phyloP scores from a whole-genome alignment of 2,797 vertebrate genomes.

The Acanthornis magna region DNA sequence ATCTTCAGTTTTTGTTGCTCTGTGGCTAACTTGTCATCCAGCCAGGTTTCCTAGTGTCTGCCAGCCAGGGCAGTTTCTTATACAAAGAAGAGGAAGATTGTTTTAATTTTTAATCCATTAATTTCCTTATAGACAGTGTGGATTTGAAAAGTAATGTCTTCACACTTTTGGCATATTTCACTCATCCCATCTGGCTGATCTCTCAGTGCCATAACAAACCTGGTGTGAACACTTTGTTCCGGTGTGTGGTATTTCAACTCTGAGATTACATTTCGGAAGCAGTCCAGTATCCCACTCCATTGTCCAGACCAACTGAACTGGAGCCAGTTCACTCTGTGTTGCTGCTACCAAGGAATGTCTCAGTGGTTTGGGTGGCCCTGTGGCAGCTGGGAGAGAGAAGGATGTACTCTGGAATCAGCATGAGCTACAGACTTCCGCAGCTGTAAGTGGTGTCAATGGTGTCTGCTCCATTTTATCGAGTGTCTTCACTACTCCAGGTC shows the following conservation, averaged over 20 bases:
- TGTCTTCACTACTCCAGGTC: neutral
- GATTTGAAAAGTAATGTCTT: neutral
- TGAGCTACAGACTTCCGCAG: neutral
- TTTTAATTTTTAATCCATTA: neutral
- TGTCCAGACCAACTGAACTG: neutral
- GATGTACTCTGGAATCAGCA: neutral
- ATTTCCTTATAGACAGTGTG: neutral
- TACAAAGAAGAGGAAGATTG: neutral
- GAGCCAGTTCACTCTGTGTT: neutral
- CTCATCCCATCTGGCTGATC: neutral
- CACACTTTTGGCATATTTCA: neutral
- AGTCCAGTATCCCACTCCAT: neutral
- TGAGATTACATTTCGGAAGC: conserved; percentile 19
- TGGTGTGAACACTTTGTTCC: neutral
- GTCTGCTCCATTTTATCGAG: neutral
- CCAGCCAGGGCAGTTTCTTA: neutral
- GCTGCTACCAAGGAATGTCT: neutral
- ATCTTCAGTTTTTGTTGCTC: neutral
- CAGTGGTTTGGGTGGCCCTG: neutral
- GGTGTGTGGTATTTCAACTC: conserved; percentile 12
- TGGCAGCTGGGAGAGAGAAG: neutral
- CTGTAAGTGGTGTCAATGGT: neutral
- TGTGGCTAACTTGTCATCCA: neutral
- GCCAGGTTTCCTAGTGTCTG: neutral
- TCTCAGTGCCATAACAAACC: neutral